These are phyloP conservation scores for Eudyptes chrysolophus DNA, from an alignment of 2,113 vertebrate genomes.

Conservation along the genomic window DNA sequence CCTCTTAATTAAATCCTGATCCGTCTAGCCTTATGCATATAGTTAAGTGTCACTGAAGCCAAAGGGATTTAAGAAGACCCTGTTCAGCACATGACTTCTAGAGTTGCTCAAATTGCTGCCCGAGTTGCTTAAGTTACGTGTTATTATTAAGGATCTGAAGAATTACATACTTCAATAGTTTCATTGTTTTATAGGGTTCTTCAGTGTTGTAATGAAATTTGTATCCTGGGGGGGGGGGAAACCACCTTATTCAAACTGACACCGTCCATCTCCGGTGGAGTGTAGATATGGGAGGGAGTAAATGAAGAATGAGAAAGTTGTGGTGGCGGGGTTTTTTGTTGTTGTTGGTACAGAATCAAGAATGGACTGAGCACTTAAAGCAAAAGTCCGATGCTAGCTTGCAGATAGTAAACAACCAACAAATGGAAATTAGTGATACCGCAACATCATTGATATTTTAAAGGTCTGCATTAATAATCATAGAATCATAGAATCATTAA, in stretches of 20 bases:
- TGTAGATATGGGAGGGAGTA: background rate
- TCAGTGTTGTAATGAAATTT: background rate
- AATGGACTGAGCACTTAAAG: background rate
- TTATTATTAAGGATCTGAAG: background rate
- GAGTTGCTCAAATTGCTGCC: background rate
- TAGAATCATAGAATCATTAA: too few relatives aligned
- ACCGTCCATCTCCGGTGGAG: background rate
- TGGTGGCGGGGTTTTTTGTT: background rate
- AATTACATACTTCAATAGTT: background rate
- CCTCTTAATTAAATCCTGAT: constrained; percentile 12
- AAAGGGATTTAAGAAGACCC: background rate
- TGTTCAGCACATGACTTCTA: background rate
- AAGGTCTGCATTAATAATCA: background rate
- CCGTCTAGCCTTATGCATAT: background rate
- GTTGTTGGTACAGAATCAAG: background rate
- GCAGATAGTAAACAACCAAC: background rate
- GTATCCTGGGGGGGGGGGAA: background rate
- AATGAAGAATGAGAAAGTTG: background rate
- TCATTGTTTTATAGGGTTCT: background rate
- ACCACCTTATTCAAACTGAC: background rate
- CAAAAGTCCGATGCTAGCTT: background rate
- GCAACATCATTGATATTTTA: background rate
- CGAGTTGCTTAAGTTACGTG: background rate
- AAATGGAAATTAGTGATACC: background rate
- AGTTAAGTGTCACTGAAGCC: background rate